Conservation (phyloP, 2,113 vertebrate genomes). For the Sinosuthora webbiana region DNA sequence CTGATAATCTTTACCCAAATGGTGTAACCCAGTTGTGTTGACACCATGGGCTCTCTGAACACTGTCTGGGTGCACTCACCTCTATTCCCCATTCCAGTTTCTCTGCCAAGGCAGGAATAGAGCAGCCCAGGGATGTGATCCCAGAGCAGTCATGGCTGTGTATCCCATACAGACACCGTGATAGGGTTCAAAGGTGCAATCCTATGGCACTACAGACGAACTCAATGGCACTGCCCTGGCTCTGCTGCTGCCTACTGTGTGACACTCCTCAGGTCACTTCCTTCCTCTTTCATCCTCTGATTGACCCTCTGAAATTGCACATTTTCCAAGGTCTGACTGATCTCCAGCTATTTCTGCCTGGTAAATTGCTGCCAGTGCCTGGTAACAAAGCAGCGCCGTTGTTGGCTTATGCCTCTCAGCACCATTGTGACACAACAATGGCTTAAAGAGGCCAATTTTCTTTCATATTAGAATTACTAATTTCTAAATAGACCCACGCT, state of each 20-base stretch:
- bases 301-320: neutral
- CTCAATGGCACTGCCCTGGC: neutral
- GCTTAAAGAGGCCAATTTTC: conserved; percentile 25
- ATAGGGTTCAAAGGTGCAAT: neutral
- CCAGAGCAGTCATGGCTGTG: neutral
- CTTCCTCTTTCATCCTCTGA: neutral
- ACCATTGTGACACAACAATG: conserved; percentile 45
- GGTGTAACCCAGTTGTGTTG: neutral
- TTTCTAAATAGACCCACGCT: conserved; percentile 7
- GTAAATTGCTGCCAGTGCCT: neutral
- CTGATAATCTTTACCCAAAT: neutral
- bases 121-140: neutral
- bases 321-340: neutral
- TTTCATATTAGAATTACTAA: neutral
- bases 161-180: neutral
- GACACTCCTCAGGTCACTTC: neutral
- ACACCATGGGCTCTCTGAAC: neutral
- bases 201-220: neutral
- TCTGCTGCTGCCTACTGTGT: neutral
- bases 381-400: neutral
- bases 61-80: neutral
- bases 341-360: neutral
- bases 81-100: neutral
- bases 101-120: neutral
- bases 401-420: neutral